Base-by-base conservation (phyloP, 1,140 invertebrate species). In the Macrobrachium nipponense region DNA sequence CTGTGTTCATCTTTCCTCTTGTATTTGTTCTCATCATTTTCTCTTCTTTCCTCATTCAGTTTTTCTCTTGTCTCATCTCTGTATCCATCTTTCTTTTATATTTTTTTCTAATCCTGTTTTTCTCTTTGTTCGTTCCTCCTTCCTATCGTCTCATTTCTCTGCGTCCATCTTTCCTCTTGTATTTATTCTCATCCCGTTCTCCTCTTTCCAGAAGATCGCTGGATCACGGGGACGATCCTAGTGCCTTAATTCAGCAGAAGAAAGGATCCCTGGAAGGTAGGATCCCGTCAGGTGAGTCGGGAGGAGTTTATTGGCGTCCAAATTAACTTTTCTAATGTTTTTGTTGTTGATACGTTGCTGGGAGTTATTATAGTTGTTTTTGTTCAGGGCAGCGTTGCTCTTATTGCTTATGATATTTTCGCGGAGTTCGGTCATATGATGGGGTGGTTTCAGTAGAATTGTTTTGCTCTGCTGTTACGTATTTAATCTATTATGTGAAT, bases 241-340 rank as follows among this genome's bases (percentile, higher is more conserved):
- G 81, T 83, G 81, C 81, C 81, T 83, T 83, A 83, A 61, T 77
- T 62, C 72, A 76, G 58, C 81, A 83, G 81, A 83, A 83, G 81
- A 83, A 77, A 61, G 81, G 81, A 77, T 83, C 81, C 23, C 51
- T 83, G 60, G 81, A 83, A 61, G 81, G 81, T 10, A 83, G 81
- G 43, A 27, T 18, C 20, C 81, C 72, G 12, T 62, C 72, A 83
- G 81, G 81, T 83, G 43, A 72, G 81, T 64, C 51, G 58, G 36
- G 43, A 51, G n/a, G 43, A 76, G 59, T 44, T 44, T 44, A 15
- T 58, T n/a, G 27, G 73, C 15, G 73, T 17, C 59, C 5, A n/a
- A 17, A 58, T 10, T 12, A 36, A 51, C 51, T 51, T 51, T 51
- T 36, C 12, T 51, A n/a, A n/a, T n/a, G 27, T 36, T 36, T 8